phyloP scores from a whole-genome alignment of 2,113 vertebrate species.

The Theristicus caerulescens region DNA sequence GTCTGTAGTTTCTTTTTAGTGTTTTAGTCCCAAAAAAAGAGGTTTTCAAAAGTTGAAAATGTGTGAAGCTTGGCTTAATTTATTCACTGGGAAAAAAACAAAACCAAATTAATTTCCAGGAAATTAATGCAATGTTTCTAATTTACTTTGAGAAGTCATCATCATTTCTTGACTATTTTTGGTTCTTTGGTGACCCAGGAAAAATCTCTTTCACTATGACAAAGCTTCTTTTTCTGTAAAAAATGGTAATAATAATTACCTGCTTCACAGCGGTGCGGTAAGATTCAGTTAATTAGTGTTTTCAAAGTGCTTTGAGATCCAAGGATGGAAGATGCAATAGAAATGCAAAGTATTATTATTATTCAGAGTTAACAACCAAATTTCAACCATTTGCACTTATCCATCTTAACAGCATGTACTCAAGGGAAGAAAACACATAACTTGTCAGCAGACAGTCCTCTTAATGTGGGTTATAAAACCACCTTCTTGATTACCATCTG shows the following conservation, averaged over 20 bases:
- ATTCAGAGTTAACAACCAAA: constrained; percentile 78
- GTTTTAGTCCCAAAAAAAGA: background rate
- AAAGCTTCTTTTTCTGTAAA: constrained; percentile 19
- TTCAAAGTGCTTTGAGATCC: constrained; percentile 69
- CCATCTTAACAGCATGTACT: constrained; percentile 73
- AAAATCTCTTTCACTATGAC: constrained; percentile 27
- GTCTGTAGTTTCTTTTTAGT: background rate
- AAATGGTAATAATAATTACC: constrained; percentile 58
- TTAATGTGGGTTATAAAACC: constrained; percentile 77
- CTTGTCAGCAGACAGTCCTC: constrained; percentile 77
- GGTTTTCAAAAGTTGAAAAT: background rate
- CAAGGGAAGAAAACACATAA: constrained; percentile 75
- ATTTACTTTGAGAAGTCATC: constrained; percentile 33
- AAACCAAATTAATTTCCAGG: constrained; percentile 25
- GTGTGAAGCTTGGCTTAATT: background rate
- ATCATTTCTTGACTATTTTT: constrained; percentile 23
- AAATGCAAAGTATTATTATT: constrained; percentile 78
- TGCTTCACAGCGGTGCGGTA: constrained; percentile 48
- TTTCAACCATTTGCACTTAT: constrained; percentile 76
- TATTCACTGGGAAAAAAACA: background rate
- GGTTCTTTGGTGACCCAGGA: constrained; percentile 21
- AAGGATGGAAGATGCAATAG: constrained; percentile 66
- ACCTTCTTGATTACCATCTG: constrained; percentile 78
- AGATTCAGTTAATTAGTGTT: constrained; percentile 63
- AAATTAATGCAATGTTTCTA: constrained; percentile 5